These are phyloP conservation scores for Cephalopterus ornatus DNA, from an alignment of 2,113 vertebrate species.

Conservation along the genomic window DNA sequence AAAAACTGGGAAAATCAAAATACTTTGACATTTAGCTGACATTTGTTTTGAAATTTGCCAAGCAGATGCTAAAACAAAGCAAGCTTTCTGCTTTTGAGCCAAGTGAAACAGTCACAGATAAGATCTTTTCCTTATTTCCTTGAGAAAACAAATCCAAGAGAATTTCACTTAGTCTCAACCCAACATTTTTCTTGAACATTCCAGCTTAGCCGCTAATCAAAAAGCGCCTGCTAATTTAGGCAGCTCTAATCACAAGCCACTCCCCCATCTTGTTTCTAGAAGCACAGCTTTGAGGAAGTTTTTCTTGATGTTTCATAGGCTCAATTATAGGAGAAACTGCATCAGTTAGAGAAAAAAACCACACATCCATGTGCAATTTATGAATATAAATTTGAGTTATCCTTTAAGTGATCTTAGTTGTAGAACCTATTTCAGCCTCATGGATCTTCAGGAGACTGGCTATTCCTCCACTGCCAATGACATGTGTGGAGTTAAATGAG, in stretches of 20 bases:
- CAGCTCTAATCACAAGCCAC: neutral
- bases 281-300: neutral
- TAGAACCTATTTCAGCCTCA: neutral
- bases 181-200: neutral
- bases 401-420: neutral
- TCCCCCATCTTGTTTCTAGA: neutral
- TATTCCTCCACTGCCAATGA: neutral
- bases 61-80: neutral
- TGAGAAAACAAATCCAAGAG: neutral
- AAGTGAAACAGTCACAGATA: neutral
- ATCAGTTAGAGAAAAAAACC: neutral
- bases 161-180: neutral
- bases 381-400: neutral
- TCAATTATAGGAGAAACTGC: neutral
- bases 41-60: neutral
- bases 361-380: neutral
- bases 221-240: neutral
- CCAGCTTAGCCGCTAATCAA: neutral
- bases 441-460: neutral
- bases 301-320: neutral
- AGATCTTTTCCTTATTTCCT: neutral
- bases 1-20: neutral
- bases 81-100: neutral
- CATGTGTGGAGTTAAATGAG: neutral
- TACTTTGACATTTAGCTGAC: neutral